Conservation (phyloP, 2,888 invertebrate genomes). For the Perizoma flavofasciatum region DNA sequence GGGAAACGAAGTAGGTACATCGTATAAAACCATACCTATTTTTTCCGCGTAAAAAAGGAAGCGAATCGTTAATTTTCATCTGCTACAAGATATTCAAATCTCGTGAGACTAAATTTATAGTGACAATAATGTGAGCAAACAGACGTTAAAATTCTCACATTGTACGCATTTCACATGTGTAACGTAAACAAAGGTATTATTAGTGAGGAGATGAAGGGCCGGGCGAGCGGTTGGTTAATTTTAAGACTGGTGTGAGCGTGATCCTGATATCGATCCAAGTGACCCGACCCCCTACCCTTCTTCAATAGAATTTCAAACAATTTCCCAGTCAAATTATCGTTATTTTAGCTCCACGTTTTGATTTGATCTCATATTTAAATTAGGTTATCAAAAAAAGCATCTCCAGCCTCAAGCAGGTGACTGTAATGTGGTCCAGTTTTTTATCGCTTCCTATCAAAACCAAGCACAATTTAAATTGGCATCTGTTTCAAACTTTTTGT, state of each 20-base stretch:
- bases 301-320: conserved; percentile 60
- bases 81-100: conserved; percentile 33
- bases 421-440: conserved; percentile 38
- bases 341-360: conserved; percentile 27
- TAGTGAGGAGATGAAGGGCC: conserved; percentile 61
- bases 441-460: conserved; percentile 36
- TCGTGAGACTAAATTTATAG: conserved; percentile 41
- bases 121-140: conserved; percentile 46
- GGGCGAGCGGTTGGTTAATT: conserved; percentile 50
- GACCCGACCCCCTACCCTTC: conserved; percentile 44
- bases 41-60: conserved; percentile 17
- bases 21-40: conserved; percentile 18
- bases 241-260: conserved; percentile 54
- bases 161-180: conserved; percentile 49
- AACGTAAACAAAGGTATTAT: conserved; percentile 70
- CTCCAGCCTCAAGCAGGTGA: conserved; percentile 31
- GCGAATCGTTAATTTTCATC: conserved; percentile 17
- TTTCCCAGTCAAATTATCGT: conserved; percentile 36
- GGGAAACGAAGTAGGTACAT: conserved; percentile 27
- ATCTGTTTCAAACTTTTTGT: conserved; percentile 46
- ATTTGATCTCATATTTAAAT: conserved; percentile 29
- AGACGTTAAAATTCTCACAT: conserved; percentile 45
- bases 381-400: conserved; percentile 30
- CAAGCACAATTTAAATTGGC: conserved; percentile 43
- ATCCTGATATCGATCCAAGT: conserved; percentile 57